Evolutionary conservation across 2,888 invertebrate genomes (phyloP).

Genomic region (Neelides folsomi): DNA sequence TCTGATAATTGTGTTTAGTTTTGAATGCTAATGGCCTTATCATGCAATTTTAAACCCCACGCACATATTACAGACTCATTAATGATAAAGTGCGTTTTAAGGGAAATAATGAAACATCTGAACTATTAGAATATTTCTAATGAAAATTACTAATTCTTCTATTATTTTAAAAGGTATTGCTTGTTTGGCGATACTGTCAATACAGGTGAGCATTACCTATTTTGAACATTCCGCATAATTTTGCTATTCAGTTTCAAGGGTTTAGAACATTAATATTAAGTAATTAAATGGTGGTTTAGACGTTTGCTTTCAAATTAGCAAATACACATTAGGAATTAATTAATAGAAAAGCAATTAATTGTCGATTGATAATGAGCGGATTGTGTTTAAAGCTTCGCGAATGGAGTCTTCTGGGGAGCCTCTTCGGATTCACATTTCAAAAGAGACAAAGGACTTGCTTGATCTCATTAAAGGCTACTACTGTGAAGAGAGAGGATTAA

Average conservation of each 20-base stretch:
- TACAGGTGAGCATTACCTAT: constrained; percentile 43
- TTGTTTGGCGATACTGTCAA: constrained; percentile 57
- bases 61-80: too few species aligned
- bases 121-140: too few species aligned
- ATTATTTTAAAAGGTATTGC: constrained; percentile 11
- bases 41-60: too few species aligned
- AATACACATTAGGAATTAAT: background rate
- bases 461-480: constrained; percentile 68
- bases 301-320: too few species aligned
- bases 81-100: too few species aligned
- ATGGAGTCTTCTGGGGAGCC: constrained; percentile 76
- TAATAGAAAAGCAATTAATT: background rate
- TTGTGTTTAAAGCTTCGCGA: constrained; percentile 41
- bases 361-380: background rate
- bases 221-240: too few species aligned
- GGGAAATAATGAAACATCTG: too few species aligned
- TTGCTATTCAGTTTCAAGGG: too few species aligned
- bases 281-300: too few species aligned
- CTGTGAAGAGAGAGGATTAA: constrained; percentile 69
- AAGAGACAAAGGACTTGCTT: constrained; percentile 63
- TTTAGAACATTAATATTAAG: too few species aligned
- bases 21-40: too few species aligned
- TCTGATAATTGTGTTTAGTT: too few species aligned
- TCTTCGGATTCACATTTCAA: constrained; percentile 73
- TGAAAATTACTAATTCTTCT: background rate